Evolutionary conservation across 2,888 invertebrate species (phyloP).

Genomic region (Clistopyga incitator): DNA sequence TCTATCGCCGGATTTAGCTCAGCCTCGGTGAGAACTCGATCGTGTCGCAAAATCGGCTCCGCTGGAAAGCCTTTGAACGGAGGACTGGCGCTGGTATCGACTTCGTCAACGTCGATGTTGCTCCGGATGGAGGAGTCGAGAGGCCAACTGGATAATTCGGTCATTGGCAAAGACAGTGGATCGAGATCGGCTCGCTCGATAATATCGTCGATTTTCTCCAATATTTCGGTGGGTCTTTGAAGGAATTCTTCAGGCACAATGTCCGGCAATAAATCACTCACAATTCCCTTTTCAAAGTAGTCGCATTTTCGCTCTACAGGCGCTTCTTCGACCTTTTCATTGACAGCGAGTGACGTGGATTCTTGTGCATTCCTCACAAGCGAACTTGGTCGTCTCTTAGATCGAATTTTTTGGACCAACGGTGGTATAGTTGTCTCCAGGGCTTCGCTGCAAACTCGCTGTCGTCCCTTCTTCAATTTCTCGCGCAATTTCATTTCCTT

Average conservation of each 20-base stretch:
- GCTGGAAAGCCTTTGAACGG: constrained; percentile 55
- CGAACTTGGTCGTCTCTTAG: constrained; percentile 1
- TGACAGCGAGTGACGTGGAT: neutral
- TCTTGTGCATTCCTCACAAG: neutral
- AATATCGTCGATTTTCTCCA: neutral
- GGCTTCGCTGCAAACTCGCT: neutral
- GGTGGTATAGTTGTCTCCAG: constrained; percentile 36
- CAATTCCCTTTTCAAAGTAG: constrained; percentile 18
- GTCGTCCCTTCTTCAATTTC: constrained; percentile 33
- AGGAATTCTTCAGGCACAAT: constrained; percentile 68
- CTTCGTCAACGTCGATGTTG: constrained; percentile 24
- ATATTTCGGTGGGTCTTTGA: neutral
- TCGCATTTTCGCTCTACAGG: neutral
- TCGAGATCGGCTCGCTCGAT: constrained; percentile 1
- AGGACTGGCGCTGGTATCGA: constrained; percentile 44
- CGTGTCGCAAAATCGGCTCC: constrained; percentile 44
- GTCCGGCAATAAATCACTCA: constrained; percentile 68
- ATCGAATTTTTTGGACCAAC: neutral
- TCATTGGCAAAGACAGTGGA: constrained; percentile 21
- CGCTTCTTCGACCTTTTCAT: neutral
- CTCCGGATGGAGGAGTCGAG: constrained; percentile 25
- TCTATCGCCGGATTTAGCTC: constrained; percentile 43
- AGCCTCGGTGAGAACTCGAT: constrained; percentile 53
- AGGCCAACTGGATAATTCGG: constrained; percentile 49
- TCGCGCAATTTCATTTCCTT: constrained; percentile 78